phyloP scores from a whole-genome alignment of 2,113 vertebrate species.

The Oncorhynchus tshawytscha region DNA sequence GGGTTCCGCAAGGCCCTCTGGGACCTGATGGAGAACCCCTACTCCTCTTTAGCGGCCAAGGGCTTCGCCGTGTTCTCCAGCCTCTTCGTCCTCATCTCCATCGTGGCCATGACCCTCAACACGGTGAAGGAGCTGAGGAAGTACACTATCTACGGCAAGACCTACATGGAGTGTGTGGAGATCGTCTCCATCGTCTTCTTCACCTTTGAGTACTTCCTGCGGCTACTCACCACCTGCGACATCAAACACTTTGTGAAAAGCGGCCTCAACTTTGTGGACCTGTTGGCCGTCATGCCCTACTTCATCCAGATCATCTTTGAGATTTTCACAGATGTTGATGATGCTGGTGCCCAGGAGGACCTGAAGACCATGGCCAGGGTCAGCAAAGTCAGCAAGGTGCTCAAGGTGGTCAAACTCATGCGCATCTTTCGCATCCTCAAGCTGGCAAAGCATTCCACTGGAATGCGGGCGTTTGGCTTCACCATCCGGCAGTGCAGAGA shows the following conservation, averaged over 20 bases:
- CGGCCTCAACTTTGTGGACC: slow-evolving; percentile 83
- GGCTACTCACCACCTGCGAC: slow-evolving; percentile 80
- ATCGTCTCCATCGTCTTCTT: slow-evolving; percentile 84
- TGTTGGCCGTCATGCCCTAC: slow-evolving; percentile 89
- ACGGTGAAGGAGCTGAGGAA: slow-evolving; percentile 83
- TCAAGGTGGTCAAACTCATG: slow-evolving; percentile 89
- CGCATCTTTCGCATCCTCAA: slow-evolving; percentile 91
- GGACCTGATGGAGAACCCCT: slow-evolving; percentile 88
- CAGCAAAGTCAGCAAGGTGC: slow-evolving; percentile 88
- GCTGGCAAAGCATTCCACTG: slow-evolving; percentile 87
- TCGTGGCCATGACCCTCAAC: slow-evolving; percentile 86
- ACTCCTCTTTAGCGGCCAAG: slow-evolving; percentile 84
- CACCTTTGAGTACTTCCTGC: slow-evolving; percentile 82
- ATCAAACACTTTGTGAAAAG: slow-evolving; percentile 81
- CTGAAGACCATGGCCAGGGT: slow-evolving; percentile 83
- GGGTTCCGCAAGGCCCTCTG: slow-evolving; percentile 74
- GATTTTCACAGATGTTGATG: slow-evolving; percentile 70
- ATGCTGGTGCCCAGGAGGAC: slow-evolving; percentile 74
- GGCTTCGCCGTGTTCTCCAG: slow-evolving; percentile 85
- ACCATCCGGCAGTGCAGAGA: slow-evolving; percentile 90
- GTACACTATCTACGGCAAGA: slow-evolving; percentile 71
- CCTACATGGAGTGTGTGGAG: slow-evolving; percentile 84
- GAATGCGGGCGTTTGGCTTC: slow-evolving; percentile 89
- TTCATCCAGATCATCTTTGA: slow-evolving; percentile 87
- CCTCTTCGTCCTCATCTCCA: slow-evolving; percentile 86